Percentiles rank a stretch among this genome's conserved stretches.
These are phyloP conservation scores for Squalus acanthias DNA, from an alignment of 2,797 vertebrate genomes.

Conservation along the genomic window DNA sequence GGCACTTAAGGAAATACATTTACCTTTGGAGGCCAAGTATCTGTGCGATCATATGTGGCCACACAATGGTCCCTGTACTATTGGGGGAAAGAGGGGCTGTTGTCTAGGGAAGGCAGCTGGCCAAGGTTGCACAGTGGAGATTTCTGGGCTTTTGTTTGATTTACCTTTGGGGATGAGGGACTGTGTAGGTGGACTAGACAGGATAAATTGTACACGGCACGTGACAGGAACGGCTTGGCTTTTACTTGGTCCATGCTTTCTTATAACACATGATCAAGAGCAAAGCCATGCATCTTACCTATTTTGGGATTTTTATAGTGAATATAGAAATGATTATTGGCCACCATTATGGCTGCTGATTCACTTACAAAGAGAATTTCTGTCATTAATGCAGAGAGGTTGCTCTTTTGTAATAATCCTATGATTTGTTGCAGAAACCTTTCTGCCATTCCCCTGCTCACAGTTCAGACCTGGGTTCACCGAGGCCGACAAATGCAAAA, in stretches of 20 bases:
- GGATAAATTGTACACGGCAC: neutral
- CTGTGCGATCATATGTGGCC: neutral
- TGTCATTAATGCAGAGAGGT: neutral
- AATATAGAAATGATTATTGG: neutral
- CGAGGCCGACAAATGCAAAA: neutral
- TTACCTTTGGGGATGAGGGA: neutral
- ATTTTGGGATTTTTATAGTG: neutral
- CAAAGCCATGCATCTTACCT: neutral
- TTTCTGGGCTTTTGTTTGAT: neutral
- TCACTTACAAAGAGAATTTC: neutral
- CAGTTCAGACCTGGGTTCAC: neutral
- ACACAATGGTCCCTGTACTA: neutral
- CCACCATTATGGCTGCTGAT: neutral
- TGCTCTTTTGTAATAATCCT: neutral
- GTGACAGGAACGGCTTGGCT: neutral
- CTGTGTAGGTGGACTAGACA: neutral
- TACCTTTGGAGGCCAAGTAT: neutral
- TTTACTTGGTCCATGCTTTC: neutral
- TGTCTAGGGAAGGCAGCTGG: neutral
- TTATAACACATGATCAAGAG: neutral
- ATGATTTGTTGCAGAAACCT: neutral
- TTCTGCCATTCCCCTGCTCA: neutral
- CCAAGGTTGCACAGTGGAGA: neutral
- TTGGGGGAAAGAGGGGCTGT: neutral
- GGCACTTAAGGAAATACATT: neutral